Percentiles rank a stretch among this genome's conserved stretches.
Evolutionary conservation across 2,888 invertebrate species (phyloP).

Genomic region (Trichopria drosophilae): DNA sequence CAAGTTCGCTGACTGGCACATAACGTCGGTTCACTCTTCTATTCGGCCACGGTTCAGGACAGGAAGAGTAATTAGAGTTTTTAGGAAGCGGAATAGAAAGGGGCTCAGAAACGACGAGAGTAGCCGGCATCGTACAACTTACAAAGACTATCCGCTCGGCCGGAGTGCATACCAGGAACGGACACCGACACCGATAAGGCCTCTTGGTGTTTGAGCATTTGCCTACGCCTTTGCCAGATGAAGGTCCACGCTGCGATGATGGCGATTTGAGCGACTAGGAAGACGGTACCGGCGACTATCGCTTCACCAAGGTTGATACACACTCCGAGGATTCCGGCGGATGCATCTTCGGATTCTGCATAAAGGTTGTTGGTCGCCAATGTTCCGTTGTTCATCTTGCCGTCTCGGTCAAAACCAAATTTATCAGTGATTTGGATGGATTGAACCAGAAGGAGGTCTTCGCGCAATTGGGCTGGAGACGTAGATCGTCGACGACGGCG

Average conservation of each 20-base stretch:
- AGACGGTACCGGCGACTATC: slow-evolving; percentile 82
- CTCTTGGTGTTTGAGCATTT: slow-evolving; percentile 67
- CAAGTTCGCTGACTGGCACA: slow-evolving; percentile 23
- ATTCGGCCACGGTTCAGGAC: background rate
- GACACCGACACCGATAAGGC: slow-evolving; percentile 66
- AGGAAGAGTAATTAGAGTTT: slow-evolving; percentile 20
- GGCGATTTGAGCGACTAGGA: slow-evolving; percentile 83
- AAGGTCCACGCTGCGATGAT: slow-evolving; percentile 87
- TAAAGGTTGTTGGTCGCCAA: slow-evolving; percentile 72
- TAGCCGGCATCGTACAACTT: slow-evolving; percentile 88
- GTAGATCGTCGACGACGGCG: slow-evolving; percentile 65
- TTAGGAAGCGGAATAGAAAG: slow-evolving; percentile 2
- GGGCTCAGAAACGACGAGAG: slow-evolving; percentile 70
- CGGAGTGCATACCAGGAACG: slow-evolving; percentile 65
- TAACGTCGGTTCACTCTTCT: slow-evolving; percentile 19
- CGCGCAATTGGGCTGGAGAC: slow-evolving; percentile 66
- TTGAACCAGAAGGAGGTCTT: slow-evolving; percentile 85
- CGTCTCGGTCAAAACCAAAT: slow-evolving; percentile 78
- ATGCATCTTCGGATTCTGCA: slow-evolving; percentile 66
- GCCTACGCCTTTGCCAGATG: slow-evolving; percentile 79
- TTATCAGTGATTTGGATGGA: slow-evolving; percentile 92
- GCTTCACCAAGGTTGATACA: slow-evolving; percentile 81
- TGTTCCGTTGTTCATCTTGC: slow-evolving; percentile 43
- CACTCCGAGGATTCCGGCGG: slow-evolving; percentile 57
- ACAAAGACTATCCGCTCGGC: slow-evolving; percentile 76